These are phyloP conservation scores for Lapara coniferarum DNA, from an alignment of 2,888 invertebrate genomes.

Conservation along the genomic window DNA sequence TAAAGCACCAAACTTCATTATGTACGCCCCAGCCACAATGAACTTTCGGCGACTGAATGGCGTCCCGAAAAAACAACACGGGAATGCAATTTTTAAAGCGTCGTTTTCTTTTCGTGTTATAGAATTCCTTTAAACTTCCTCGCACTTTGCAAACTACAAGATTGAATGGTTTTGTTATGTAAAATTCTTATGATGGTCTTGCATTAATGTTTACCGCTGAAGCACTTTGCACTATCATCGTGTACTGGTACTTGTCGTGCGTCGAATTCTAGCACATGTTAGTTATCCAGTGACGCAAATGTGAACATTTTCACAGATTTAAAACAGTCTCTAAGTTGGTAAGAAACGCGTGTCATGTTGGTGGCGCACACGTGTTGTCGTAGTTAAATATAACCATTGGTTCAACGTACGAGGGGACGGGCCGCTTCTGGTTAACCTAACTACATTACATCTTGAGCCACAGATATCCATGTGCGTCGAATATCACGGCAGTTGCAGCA, in stretches of 20 bases:
- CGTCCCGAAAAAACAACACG: slow-evolving; percentile 43
- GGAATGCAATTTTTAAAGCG: slow-evolving; percentile 58
- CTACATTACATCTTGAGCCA: slow-evolving; percentile 34
- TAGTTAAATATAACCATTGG: slow-evolving; percentile 80
- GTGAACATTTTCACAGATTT: slow-evolving; percentile 51
- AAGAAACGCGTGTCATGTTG: slow-evolving; percentile 63
- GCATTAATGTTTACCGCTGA: neutral
- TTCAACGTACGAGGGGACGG: slow-evolving; percentile 73
- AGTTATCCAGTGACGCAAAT: slow-evolving; percentile 27
- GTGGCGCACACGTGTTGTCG: slow-evolving; percentile 72
- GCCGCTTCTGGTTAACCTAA: slow-evolving; percentile 68
- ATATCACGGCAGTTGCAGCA: neutral
- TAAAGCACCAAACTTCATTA: slow-evolving; percentile 53
- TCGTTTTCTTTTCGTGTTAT: slow-evolving; percentile 50
- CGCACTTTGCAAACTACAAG: slow-evolving; percentile 39
- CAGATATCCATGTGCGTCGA: slow-evolving; percentile 3
- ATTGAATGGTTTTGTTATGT: slow-evolving; percentile 45
- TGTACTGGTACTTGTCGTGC: neutral
- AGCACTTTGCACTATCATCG: neutral
- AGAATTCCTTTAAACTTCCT: slow-evolving; percentile 41
- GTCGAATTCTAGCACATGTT: neutral
- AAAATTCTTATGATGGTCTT: slow-evolving; percentile 32
- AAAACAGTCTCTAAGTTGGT: slow-evolving; percentile 62
- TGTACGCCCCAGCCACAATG: slow-evolving; percentile 50
- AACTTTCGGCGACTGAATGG: slow-evolving; percentile 57